Base-by-base conservation (phyloP, 2,797 vertebrate genomes). In the Heliangelus exortis region DNA sequence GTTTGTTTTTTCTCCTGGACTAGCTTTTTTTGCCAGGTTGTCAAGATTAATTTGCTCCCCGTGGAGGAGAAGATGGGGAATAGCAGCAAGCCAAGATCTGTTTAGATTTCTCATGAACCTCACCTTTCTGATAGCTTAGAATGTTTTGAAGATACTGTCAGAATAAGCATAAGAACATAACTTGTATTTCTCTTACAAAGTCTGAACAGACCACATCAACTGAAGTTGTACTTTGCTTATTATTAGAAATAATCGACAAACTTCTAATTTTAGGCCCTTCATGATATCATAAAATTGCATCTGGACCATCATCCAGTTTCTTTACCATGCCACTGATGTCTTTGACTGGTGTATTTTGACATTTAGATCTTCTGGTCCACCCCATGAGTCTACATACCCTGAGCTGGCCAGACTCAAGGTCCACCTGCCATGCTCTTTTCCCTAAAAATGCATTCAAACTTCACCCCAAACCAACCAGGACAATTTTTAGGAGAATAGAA, bases 11-110 rank as follows among this genome's bases (percentile, higher is more conserved):
- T 12, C 29, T 36, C 82, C 57, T 34, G 33, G 53, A 83, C 72
- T 85, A 71, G 68, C 31, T 58, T 54, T 58, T 54, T 93, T 90
- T 86, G 83, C 71, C 36, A 66, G 58, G 26, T 87, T 92, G 68
- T 87, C 72, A 85, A 68, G 50, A 73, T 85, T 47, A 85, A 87
- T 89, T 75, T 89, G 72, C 61, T 87, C 89, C 61, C 53, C 0
- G 0, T 84, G 87, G 77, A 89, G 84, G 63, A 82, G 78, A 68
- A 87, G 51, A 51, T 87, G 79, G 77, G 62, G 34, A 45, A 14
- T 31, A 79, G 67, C 91, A 96, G 50, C 57, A 80, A 50, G 41
- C 84, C 91, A 76, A 65, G 45, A 77, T 83, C 73, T 10, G 2
- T 75, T 91, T 33, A 47, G 71, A 59, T 77, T 84, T 82, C 41